Conservation (phyloP, 2,888 invertebrate genomes). For the Dendrolimus houi region DNA sequence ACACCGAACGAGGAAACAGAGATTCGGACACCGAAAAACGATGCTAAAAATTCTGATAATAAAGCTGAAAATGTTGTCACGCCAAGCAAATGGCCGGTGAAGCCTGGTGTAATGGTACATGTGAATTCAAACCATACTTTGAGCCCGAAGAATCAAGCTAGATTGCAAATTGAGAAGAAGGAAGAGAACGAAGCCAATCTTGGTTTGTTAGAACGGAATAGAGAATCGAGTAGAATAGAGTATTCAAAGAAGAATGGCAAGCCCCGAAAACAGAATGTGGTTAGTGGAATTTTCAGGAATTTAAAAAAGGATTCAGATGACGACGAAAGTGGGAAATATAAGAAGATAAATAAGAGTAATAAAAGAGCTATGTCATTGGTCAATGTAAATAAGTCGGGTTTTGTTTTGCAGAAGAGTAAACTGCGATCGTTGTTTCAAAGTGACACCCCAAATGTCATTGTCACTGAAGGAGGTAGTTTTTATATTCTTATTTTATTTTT, state of each 20-base stretch:
- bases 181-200: slow-evolving; percentile 41
- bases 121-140: slow-evolving; percentile 88
- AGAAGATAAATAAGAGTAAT: slow-evolving; percentile 66
- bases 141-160: slow-evolving; percentile 73
- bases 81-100: slow-evolving; percentile 88
- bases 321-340: slow-evolving; percentile 64
- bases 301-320: slow-evolving; percentile 52
- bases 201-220: slow-evolving; percentile 60
- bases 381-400: slow-evolving; percentile 52
- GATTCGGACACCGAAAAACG: slow-evolving; percentile 31
- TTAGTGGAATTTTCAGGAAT: slow-evolving; percentile 54
- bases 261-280: slow-evolving; percentile 46
- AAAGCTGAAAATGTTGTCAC: slow-evolving; percentile 56
- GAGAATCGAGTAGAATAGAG: slow-evolving; percentile 32
- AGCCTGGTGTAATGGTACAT: slow-evolving; percentile 92
- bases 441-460: slow-evolving; percentile 64
- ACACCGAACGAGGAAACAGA: background rate
- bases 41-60: slow-evolving; percentile 35
- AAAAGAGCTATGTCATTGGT: slow-evolving; percentile 61
- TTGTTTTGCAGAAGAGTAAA: slow-evolving; percentile 49
- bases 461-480: slow-evolving; percentile 76
- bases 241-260: slow-evolving; percentile 59
- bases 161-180: slow-evolving; percentile 32
- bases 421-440: slow-evolving; percentile 64
- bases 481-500: slow-evolving; percentile 84